Evolutionary conservation across 2,797 vertebrate species (phyloP).

Genomic region (Microhierax caerulescens): DNA sequence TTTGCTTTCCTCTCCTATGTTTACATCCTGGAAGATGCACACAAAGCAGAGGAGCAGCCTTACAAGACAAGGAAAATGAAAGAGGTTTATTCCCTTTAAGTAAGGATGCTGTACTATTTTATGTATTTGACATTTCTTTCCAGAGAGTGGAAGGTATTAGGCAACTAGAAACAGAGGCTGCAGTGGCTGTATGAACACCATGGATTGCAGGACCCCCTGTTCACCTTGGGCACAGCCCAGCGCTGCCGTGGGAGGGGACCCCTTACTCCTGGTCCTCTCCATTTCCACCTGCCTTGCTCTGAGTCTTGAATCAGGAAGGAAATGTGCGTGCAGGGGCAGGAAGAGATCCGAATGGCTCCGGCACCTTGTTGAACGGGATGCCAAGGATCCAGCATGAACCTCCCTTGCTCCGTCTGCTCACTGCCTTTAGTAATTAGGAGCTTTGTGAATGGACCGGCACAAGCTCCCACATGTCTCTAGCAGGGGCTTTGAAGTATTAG

Average conservation of each 20-base stretch:
- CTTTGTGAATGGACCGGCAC: neutral
- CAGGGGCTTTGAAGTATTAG: neutral
- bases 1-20: neutral
- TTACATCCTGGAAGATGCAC: neutral
- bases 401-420: neutral
- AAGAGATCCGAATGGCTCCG: neutral
- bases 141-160: neutral
- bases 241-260: neutral
- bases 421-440: neutral
- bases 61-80: neutral
- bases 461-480: rapidly evolving
- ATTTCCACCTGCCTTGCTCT: neutral
- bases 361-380: neutral
- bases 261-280: rapidly evolving
- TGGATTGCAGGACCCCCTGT: neutral
- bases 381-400: neutral
- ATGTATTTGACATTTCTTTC: neutral
- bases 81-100: neutral
- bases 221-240: neutral
- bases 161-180: neutral
- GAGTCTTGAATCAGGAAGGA: neutral
- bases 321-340: neutral
- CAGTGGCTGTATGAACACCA: neutral
- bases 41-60: neutral
- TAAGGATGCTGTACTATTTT: neutral